Percentiles rank a stretch among this genome's conserved stretches.
Conservation (phyloP, 2,113 vertebrate genomes). For the Rhegmatorhina hoffmannsi region DNA sequence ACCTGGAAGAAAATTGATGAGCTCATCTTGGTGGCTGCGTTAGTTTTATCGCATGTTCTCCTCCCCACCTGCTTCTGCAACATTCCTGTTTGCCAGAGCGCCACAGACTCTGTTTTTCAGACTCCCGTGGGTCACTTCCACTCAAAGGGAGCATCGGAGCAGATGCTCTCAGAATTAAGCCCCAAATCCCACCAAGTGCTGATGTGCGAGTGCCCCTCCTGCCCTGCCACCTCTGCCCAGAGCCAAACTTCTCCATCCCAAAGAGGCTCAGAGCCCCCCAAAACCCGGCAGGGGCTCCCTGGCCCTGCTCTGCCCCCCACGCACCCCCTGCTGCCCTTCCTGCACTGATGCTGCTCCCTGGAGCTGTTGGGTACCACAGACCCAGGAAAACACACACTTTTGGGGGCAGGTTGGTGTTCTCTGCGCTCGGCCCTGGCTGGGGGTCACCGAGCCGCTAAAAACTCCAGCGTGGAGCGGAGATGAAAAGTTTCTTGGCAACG, state of each 20-base stretch:
- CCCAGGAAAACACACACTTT: accelerated
- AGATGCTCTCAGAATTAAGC: background rate
- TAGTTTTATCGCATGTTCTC: background rate
- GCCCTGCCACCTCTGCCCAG: background rate
- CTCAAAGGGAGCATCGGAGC: background rate
- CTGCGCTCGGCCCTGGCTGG: background rate
- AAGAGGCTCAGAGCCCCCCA: background rate
- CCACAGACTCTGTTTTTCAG: background rate
- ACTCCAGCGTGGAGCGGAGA: accelerated
- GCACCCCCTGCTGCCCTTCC: background rate
- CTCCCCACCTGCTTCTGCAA: background rate
- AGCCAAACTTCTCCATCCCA: accelerated
- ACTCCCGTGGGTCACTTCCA: background rate
- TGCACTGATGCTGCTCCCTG: background rate
- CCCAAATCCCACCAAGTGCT: accelerated
- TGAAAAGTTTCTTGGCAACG: accelerated
- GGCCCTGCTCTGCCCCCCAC: background rate
- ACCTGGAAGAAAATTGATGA: background rate
- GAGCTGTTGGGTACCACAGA: accelerated
- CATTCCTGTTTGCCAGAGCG: background rate
- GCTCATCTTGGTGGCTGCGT: background rate
- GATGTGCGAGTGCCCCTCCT: accelerated
- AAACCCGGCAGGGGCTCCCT: accelerated
- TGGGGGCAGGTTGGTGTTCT: accelerated
- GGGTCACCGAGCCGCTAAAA: too few relatives aligned